These are phyloP conservation scores for Drosophila asahinai DNA, from an alignment of 1,140 invertebrate species.

Conservation along the genomic window DNA sequence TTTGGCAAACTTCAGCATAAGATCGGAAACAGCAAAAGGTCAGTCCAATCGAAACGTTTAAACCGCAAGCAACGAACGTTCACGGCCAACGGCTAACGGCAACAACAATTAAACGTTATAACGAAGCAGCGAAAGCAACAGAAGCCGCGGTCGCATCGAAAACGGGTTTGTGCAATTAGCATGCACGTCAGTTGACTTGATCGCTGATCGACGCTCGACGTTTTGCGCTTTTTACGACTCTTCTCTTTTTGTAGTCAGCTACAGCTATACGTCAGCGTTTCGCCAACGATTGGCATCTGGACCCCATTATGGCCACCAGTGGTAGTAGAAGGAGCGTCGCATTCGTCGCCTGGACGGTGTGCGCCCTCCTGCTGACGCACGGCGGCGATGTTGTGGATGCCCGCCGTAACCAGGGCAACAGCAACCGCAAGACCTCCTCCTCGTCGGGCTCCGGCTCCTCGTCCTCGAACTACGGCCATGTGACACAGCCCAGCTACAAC, in stretches of 20 bases:
- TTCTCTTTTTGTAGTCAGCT: not conserved
- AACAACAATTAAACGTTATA: constrained; percentile 10
- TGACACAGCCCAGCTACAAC: constrained; percentile 70
- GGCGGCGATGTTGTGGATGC: constrained; percentile 63
- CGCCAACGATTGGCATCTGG: constrained; percentile 33
- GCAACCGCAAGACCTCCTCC: constrained; percentile 62
- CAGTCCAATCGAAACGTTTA: constrained; percentile 4
- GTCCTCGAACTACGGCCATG: constrained; percentile 77
- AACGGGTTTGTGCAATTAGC: constrained; percentile 75
- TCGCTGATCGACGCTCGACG: constrained; percentile 21
- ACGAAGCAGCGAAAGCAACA: constrained; percentile 10
- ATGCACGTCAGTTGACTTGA: constrained; percentile 47
- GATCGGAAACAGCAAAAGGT: too few species aligned
- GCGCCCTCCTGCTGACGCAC: constrained; percentile 63
- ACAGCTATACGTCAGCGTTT: not conserved
- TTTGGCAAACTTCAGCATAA: too few species aligned
- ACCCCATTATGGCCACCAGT: constrained; percentile 21
- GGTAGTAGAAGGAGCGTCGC: constrained; percentile 43
- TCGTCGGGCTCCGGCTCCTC: constrained; percentile 73
- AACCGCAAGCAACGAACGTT: constrained; percentile 6
- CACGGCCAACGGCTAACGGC: constrained; percentile 7
- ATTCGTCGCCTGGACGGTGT: constrained; percentile 47
- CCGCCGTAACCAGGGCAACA: constrained; percentile 65
- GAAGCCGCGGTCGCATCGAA: constrained; percentile 18
- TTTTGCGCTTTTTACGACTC: not conserved